phyloP scores from a whole-genome alignment of 2,113 vertebrate species.

The Lampris incognitus region DNA sequence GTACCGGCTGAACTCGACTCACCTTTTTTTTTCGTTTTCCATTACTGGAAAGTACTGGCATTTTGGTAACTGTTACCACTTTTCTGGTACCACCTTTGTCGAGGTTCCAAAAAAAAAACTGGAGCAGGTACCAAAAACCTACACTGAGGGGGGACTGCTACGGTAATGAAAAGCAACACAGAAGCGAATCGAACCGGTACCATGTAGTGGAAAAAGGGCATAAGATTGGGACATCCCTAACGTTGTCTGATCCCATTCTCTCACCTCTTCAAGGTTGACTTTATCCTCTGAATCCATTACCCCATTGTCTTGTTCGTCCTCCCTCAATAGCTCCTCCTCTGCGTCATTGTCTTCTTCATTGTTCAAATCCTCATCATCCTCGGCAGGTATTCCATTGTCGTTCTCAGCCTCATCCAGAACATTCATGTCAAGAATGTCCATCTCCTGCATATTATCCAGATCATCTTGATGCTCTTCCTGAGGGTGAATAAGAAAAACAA shows the following conservation, averaged over 20 bases:
- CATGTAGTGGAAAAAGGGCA: too few relatives aligned
- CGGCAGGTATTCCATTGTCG: conserved; percentile 81
- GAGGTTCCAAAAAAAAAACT: too few relatives aligned
- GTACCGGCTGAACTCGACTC: too few relatives aligned
- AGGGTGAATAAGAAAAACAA: neutral
- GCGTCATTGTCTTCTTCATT: conserved; percentile 61
- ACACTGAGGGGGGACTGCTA: too few relatives aligned
- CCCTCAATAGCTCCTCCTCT: conserved; percentile 75
- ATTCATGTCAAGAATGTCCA: conserved; percentile 91
- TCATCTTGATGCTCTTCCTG: conserved; percentile 87
- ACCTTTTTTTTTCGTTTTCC: too few relatives aligned
- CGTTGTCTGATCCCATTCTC: neutral
- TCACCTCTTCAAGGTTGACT: conserved; percentile 76
- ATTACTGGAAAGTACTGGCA: too few relatives aligned
- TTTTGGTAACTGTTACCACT: too few relatives aligned
- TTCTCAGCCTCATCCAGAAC: conserved; percentile 89
- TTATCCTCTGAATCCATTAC: conserved; percentile 58
- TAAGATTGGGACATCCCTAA: too few relatives aligned
- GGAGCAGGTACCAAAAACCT: too few relatives aligned
- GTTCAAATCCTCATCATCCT: conserved; percentile 80
- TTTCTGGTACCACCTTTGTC: too few relatives aligned
- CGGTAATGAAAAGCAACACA: too few relatives aligned
- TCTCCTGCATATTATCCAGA: conserved; percentile 86
- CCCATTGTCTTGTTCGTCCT: conserved; percentile 72
- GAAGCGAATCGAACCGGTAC: too few relatives aligned